Conservation (phyloP, 2,797 vertebrate species). For the Loris lydekkerianus region DNA sequence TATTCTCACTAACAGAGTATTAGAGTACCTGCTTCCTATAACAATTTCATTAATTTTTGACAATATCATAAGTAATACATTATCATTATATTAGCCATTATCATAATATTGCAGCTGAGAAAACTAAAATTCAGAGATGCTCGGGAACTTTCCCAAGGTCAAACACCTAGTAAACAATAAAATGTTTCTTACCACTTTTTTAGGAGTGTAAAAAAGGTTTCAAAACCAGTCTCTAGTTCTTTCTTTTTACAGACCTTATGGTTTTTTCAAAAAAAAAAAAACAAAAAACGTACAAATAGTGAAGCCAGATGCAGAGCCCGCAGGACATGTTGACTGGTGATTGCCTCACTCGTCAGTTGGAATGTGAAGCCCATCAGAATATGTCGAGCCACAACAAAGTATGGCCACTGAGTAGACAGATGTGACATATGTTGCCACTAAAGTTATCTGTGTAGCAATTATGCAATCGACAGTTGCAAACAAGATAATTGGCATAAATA, state of each 20-base stretch:
- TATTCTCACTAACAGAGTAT: neutral
- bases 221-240: neutral
- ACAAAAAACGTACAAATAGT: neutral
- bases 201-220: neutral
- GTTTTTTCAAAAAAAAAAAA: neutral
- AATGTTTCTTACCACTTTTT: neutral
- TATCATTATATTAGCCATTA: neutral
- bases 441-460: conserved; percentile 1
- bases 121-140: conserved; percentile 11
- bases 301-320: neutral
- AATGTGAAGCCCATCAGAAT: neutral
- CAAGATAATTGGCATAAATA: conserved; percentile 28
- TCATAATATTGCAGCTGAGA: neutral
- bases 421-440: neutral
- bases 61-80: neutral
- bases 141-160: neutral
- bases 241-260: neutral
- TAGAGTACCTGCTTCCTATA: neutral
- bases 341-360: conserved; percentile 1
- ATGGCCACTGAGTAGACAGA: neutral
- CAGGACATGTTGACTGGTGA: neutral
- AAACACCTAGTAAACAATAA: neutral
- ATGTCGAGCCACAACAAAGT: conserved; percentile 13
- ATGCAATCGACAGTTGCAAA: conserved; percentile 47
- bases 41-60: neutral